Percentiles rank a stretch among this genome's conserved stretches.
phyloP scores from a whole-genome alignment of 2,113 vertebrate genomes.

The Synchiropus splendidus region DNA sequence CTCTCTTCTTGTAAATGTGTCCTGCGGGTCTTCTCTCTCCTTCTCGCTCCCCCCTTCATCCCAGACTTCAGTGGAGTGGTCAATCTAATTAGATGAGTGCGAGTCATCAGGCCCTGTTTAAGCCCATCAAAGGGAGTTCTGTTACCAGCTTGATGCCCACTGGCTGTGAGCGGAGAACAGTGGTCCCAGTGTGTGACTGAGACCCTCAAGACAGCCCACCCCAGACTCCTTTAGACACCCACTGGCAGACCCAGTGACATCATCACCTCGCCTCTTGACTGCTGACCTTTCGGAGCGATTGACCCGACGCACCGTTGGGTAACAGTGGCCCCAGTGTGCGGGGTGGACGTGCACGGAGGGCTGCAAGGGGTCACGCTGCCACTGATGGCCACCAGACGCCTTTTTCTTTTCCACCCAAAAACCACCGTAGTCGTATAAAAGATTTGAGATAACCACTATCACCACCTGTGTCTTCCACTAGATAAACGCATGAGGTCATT shows the following conservation, averaged over 20 bases:
- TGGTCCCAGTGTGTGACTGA: slow-evolving; percentile 43
- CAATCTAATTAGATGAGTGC: slow-evolving; percentile 62
- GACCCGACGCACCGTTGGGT: slow-evolving; percentile 41
- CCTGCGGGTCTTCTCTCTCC: slow-evolving; percentile 24
- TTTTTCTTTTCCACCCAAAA: slow-evolving; percentile 1
- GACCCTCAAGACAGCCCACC: slow-evolving; percentile 41
- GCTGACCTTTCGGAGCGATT: slow-evolving; percentile 48
- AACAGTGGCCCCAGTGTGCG: slow-evolving; percentile 58
- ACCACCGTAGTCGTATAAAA: too few relatives aligned
- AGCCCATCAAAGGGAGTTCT: slow-evolving; percentile 62
- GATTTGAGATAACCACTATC: too few relatives aligned
- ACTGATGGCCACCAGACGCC: slow-evolving; percentile 30
- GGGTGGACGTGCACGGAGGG: slow-evolving; percentile 27
- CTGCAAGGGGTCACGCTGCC: slow-evolving; percentile 40
- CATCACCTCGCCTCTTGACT: slow-evolving; percentile 56
- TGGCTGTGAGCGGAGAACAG: slow-evolving; percentile 58
- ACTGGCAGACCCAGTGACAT: slow-evolving; percentile 52
- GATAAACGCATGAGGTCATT: too few relatives aligned
- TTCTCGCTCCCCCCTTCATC: slow-evolving; percentile 21
- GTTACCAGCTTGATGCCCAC: slow-evolving; percentile 55
- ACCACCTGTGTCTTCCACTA: too few relatives aligned
- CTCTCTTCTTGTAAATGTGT: slow-evolving; percentile 21
- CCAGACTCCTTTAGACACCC: slow-evolving; percentile 22
- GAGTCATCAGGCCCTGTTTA: slow-evolving; percentile 67
- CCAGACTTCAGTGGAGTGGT: slow-evolving; percentile 38